Evolutionary conservation across 2,797 vertebrate genomes (phyloP), one percentile per base, ranked within the genome.

Genomic region (Aldrovandia affinis): DNA sequence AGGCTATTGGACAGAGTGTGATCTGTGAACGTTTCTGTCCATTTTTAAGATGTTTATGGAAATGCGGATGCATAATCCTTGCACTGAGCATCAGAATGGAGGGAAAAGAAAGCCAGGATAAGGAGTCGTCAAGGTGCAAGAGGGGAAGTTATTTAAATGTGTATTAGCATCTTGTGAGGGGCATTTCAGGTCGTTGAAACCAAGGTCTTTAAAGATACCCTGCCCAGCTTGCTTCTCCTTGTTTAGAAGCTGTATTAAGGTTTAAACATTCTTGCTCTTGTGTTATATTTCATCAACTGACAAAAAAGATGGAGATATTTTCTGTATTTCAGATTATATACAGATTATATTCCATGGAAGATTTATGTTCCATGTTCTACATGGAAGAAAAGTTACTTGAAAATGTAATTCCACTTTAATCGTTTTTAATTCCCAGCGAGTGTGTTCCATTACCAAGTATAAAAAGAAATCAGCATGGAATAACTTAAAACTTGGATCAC

Each of bases 31-130:
- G 30, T 57, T 36, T 57, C 52, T 91, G 91, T 90, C 90, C 87
- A 83, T 81, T 91, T 84, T 73, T 84, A 83, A 89, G 84, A 87
- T 59, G 84, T 91, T 86, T 81, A 86, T 52, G 2, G 30, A 80
- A 80, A 39, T 79, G 7, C 18, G 25, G 25, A 79, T 28, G 47
- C 50, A 30, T 39, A 55, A 36, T 55, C 7, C 1, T 33, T 36
- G 20, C 52, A 80, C 3, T 22, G 33, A 80, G 52, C 52, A n/a
- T 15, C 5, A 36, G 54, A 20, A 54, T 50, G 14, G 28, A 30
- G 15, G 78, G 47, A 8, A 47, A 33, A 33, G 47, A 55, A 20
- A 57, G 15, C 18, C 22, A 15, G 47, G n/a, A 39, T 30, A 20
- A 39, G 78, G 33, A 15, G 28, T 12, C 33, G 28, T 33, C 33